Conservation (phyloP, 2,797 vertebrate species). For the Prunella strophiata region DNA sequence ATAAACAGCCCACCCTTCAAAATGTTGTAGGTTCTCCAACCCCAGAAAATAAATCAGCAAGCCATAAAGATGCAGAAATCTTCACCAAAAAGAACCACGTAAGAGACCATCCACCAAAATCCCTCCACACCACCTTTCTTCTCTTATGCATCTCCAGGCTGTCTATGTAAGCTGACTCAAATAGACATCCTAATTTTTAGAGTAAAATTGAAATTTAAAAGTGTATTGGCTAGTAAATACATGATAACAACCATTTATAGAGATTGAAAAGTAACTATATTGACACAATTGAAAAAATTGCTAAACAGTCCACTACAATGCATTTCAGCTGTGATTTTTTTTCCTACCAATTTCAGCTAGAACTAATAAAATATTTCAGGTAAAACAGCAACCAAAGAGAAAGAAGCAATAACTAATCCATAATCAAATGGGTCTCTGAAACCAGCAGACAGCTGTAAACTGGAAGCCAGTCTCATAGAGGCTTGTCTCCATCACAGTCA, state of each 20-base stretch:
- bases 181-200: background rate
- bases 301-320: background rate
- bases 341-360: background rate
- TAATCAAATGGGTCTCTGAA: background rate
- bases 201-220: background rate
- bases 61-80: background rate
- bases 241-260: background rate
- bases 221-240: background rate
- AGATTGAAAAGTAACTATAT: background rate
- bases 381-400: background rate
- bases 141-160: background rate
- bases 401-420: background rate
- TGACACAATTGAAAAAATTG: background rate
- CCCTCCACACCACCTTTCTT: background rate
- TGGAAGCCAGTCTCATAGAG: background rate
- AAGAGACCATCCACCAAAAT: background rate
- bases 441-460: background rate
- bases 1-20: conserved; percentile 49
- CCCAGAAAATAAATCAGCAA: background rate
- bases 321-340: background rate
- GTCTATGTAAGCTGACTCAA: background rate
- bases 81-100: background rate
- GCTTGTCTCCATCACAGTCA: background rate
- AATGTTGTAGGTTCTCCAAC: background rate
- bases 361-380: background rate